These are phyloP conservation scores for Chaitophorus viminalis DNA, from an alignment of 2,888 invertebrate species.

Conservation along the genomic window DNA sequence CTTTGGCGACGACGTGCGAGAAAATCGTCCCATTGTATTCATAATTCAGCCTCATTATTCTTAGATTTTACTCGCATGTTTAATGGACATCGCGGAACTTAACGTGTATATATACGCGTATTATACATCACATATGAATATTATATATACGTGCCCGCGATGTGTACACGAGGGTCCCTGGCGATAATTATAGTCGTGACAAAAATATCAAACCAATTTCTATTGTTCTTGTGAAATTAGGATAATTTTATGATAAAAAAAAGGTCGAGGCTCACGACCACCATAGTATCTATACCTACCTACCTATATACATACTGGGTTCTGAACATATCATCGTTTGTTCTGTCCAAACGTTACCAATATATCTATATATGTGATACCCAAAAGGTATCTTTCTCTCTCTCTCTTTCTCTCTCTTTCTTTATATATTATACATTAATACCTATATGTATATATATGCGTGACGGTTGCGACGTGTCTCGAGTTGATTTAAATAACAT, in stretches of 20 bases:
- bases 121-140: not conserved
- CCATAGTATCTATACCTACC: not conserved
- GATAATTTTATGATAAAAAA: conserved; percentile 51
- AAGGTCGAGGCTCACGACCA: conserved; percentile 48
- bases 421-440: too few species aligned
- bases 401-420: not conserved
- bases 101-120: not conserved
- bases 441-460: too few species aligned
- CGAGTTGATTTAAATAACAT: not conserved
- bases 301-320: not conserved
- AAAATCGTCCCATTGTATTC: conserved; percentile 57
- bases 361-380: not conserved
- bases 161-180: conserved; percentile 28
- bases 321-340: not conserved
- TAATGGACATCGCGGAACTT: not conserved
- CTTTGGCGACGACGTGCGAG: conserved; percentile 53
- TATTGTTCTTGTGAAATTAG: conserved; percentile 60
- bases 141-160: not conserved
- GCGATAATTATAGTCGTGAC: conserved; percentile 56
- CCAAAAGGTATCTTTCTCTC: conserved; percentile 28
- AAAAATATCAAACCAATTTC: conserved; percentile 54
- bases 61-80: conserved; percentile 3
- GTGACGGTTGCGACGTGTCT: not conserved
- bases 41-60: conserved; percentile 53
- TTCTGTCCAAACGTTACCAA: not conserved